These are phyloP conservation scores for Limnothrissa miodon DNA, from an alignment of 2,113 vertebrate species.

Conservation along the genomic window DNA sequence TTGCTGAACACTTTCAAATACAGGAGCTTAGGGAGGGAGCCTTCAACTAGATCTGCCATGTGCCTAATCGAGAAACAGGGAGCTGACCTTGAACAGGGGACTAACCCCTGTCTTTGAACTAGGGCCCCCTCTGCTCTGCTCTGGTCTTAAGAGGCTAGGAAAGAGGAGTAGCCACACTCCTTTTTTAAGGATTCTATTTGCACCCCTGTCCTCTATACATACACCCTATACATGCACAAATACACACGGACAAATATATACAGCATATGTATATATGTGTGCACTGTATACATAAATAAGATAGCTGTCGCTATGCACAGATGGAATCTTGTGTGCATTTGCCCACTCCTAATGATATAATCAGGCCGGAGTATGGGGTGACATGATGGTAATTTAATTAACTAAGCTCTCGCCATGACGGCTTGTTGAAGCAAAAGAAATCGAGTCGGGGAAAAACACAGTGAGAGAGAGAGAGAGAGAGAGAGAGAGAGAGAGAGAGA, in stretches of 20 bases:
- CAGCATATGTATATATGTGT: not conserved
- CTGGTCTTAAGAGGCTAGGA: conserved; percentile 6
- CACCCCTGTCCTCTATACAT: too few relatives aligned
- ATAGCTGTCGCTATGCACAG: conserved; percentile 41
- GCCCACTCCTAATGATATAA: conserved; percentile 37
- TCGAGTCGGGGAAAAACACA: not conserved
- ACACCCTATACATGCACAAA: not conserved
- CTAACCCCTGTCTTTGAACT: conserved; percentile 24
- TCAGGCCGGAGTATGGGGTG: conserved; percentile 40
- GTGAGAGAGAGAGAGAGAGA: conserved; percentile 21
- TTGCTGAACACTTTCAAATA: not conserved
- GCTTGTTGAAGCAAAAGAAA: conserved; percentile 42
- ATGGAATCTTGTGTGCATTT: conserved; percentile 45
- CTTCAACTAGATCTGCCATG: not conserved
- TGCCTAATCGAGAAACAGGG: conserved; percentile 11
- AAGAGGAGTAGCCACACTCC: conserved; percentile 33
- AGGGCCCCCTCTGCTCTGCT: conserved; percentile 27
- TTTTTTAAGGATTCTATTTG: conserved; percentile 27
- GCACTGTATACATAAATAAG: conserved; percentile 35
- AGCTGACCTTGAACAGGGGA: conserved; percentile 37
- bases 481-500: conserved; percentile 3
- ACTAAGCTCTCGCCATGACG: conserved; percentile 39
- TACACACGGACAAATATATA: not conserved
- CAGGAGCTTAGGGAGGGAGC: not conserved
- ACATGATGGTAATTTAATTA: conserved; percentile 53